Evolutionary conservation across 1,140 invertebrate genomes (phyloP).

Genomic region (Temnothorax longispinosus): DNA sequence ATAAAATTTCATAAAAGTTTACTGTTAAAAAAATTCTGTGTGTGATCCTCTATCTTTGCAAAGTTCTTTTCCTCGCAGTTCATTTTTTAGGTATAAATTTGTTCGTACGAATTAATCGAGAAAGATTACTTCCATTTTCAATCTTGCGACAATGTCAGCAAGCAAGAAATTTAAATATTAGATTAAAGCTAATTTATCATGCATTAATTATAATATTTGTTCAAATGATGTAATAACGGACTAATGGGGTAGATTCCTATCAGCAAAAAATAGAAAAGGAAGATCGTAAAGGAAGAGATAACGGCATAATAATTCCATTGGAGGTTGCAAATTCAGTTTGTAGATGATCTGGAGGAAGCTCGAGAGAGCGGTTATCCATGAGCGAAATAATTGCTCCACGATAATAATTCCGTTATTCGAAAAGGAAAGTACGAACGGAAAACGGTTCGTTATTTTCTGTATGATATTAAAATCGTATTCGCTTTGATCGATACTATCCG

Average conservation of each 20-base stretch:
- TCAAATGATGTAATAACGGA: neutral
- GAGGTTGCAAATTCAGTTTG: slow-evolving; percentile 9
- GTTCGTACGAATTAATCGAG: neutral
- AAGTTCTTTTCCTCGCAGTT: neutral
- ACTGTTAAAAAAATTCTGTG: neutral
- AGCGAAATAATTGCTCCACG: slow-evolving; percentile 31
- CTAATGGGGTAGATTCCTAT: neutral
- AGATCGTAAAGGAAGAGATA: neutral
- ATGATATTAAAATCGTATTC: slow-evolving; percentile 37
- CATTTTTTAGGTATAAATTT: neutral
- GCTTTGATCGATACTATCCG: slow-evolving; percentile 30
- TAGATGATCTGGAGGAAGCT: neutral
- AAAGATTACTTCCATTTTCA: neutral
- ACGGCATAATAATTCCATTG: neutral
- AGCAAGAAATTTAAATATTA: neutral
- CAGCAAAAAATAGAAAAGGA: neutral
- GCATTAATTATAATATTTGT: neutral
- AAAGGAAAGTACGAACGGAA: neutral
- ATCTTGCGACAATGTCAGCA: neutral
- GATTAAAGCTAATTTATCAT: slow-evolving; percentile 8
- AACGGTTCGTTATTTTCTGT: slow-evolving; percentile 22
- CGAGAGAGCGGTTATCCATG: neutral
- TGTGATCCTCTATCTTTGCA: neutral
- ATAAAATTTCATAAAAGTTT: slow-evolving; percentile 2
- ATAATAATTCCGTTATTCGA: slow-evolving; percentile 41